Conservation (phyloP, 2,797 vertebrate species). For the Hypotaenidia philippensis region DNA sequence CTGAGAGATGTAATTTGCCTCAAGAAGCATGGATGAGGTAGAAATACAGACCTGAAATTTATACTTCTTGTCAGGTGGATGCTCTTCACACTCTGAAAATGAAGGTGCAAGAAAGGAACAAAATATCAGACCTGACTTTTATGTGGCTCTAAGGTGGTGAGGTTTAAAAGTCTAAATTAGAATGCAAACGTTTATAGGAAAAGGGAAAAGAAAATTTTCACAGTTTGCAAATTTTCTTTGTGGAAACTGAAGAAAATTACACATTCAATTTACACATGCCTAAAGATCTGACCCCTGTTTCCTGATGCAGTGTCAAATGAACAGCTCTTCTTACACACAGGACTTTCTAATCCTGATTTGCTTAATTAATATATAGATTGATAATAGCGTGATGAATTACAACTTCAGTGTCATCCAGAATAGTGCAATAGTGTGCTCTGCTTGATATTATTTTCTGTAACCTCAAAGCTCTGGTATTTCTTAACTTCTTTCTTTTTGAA, state of each 20-base stretch:
- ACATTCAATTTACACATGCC: background rate
- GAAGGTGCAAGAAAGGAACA: background rate
- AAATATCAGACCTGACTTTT: background rate
- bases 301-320: background rate
- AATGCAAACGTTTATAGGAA: background rate
- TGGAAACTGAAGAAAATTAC: background rate
- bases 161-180: background rate
- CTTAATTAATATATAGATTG: background rate
- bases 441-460: background rate
- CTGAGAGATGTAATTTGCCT: background rate
- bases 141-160: background rate
- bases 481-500: background rate
- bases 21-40: background rate
- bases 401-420: background rate
- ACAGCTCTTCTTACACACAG: background rate
- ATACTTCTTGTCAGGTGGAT: background rate
- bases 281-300: background rate
- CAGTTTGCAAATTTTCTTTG: rapidly evolving
- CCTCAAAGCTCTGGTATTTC: background rate
- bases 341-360: background rate
- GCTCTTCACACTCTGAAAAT: background rate
- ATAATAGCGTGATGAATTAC: background rate
- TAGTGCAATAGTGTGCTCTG: background rate
- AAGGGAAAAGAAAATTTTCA: background rate
- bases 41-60: background rate